Evolutionary conservation across 2,888 invertebrate genomes (phyloP).

Genomic region (Athalia rosae): DNA sequence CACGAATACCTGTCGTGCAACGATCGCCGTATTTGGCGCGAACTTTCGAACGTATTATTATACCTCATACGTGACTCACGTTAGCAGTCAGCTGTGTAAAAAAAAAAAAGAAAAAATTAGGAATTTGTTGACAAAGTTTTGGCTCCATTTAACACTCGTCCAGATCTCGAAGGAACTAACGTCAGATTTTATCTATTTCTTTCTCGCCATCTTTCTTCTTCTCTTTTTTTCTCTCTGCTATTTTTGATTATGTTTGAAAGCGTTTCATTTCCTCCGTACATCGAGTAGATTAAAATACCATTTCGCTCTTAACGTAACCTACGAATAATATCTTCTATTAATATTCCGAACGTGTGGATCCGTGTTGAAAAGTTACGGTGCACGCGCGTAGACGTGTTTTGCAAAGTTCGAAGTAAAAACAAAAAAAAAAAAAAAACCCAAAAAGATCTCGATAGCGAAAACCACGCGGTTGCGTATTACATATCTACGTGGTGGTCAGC

Average conservation of each 20-base stretch:
- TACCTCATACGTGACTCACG: conserved; percentile 16
- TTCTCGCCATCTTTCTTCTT: too few species aligned
- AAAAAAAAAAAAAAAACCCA: neutral
- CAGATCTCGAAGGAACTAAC: neutral
- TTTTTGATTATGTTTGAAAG: neutral
- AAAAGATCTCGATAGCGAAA: neutral
- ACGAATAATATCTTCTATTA: conserved; percentile 27
- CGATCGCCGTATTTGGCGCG: conserved; percentile 19
- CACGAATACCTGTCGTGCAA: too few species aligned
- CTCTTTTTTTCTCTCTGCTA: too few species aligned
- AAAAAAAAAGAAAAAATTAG: neutral
- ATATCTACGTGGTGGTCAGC: conserved; percentile 1
- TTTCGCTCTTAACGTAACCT: neutral
- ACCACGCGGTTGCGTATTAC: conserved; percentile 6
- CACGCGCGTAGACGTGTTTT: neutral
- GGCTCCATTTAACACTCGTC: neutral
- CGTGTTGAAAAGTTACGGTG: neutral
- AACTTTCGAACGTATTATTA: conserved; percentile 24
- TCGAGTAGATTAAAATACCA: conserved; percentile 34
- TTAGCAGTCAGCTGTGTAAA: neutral
- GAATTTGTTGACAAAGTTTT: conserved; percentile 13
- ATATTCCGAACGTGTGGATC: conserved; percentile 12
- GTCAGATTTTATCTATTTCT: neutral
- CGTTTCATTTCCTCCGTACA: neutral
- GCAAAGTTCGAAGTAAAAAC: conserved; percentile 1